A percentile compares a stretch with the other conserved stretches of the same genome.
These are phyloP conservation scores for Neodontobutis hainanensis DNA, from an alignment of 2,113 vertebrate genomes.

Conservation along the genomic window DNA sequence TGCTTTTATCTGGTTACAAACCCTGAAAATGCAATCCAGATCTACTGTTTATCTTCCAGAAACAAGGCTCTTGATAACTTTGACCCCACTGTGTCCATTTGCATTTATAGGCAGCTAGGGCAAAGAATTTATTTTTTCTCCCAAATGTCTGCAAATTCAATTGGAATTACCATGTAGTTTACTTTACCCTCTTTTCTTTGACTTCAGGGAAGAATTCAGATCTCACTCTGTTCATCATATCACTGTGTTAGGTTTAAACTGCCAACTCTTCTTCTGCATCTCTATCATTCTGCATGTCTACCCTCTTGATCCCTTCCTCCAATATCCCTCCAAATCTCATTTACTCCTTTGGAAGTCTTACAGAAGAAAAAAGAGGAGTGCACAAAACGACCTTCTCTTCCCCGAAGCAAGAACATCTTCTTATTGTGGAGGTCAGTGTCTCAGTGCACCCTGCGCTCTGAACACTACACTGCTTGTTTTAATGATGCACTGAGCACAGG, in stretches of 20 bases:
- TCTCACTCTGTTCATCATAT: constrained; percentile 56
- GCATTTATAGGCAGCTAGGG: constrained; percentile 25
- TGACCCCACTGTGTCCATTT: constrained; percentile 32
- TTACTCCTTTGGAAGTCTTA: constrained; percentile 73
- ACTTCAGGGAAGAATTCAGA: constrained; percentile 49
- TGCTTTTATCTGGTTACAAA: constrained; percentile 1
- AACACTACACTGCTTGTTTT: constrained; percentile 80
- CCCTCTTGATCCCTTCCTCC: constrained; percentile 71
- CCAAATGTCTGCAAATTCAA: constrained; percentile 23
- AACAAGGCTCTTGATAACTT: background rate
- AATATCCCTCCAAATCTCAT: constrained; percentile 73
- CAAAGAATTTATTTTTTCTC: constrained; percentile 41
- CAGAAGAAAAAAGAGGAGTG: constrained; percentile 55
- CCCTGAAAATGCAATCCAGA: constrained; percentile 1
- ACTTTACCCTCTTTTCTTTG: constrained; percentile 22
- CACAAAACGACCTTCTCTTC: constrained; percentile 78
- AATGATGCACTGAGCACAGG: constrained; percentile 73
- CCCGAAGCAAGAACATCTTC: constrained; percentile 80
- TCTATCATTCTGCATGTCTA: constrained; percentile 56
- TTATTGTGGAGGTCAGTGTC: constrained; percentile 78
- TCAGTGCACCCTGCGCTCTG: constrained; percentile 69
- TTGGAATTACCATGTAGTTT: constrained; percentile 17
- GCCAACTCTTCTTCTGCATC: constrained; percentile 45
- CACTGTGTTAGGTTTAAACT: constrained; percentile 50
- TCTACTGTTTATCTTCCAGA: background rate